Base-by-base conservation (phyloP, 2,113 vertebrate species). In the Pygoscelis adeliae region DNA sequence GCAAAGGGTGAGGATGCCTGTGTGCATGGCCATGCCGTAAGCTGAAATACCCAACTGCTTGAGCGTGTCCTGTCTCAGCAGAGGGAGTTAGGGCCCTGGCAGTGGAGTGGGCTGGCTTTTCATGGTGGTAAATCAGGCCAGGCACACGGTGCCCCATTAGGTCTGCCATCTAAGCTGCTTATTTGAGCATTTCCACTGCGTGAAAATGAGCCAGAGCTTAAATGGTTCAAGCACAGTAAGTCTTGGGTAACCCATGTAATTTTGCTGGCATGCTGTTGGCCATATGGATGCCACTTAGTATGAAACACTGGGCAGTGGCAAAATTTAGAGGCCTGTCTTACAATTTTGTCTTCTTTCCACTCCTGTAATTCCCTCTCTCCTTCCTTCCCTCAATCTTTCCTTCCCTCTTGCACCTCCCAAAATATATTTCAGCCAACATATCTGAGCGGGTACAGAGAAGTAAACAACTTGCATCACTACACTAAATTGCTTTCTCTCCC, bases 401-500 rank as follows among this genome's bases (percentile, higher is more conserved):
- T 90, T 95, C 19, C 42, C 20, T 74, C 55, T 62, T 59, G 22
- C 46, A 87, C 81, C 56, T 88, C 82, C 63, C 59, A 46, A 81
- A 73, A 66, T 69, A 26, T 47, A 23, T 91, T 91, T 62, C 83
- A 82, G 52, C 56, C 46, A 85, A 52, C 52, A 10, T 15, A 93
- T 79, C 83, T 14, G 61, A 92, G 70, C 16, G 15, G 70, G 89
- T 93, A 85, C 40, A 38, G 81, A 87, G 94, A 96, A 93, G 70
- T 96, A 96, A 96, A 96, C 89, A 97, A 91, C 87, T 85, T 95
- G 89, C 95, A 96, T 87, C 87, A n/a, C 83, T 71, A 21, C 73
- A 70, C 87, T 92, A 96, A 97, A 95, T 97, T 97, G 91, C 95
- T 96, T 97, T 97, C 73, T 93, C 65, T 95, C 62, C 42, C 58